Evolutionary conservation across 2,888 invertebrate species (phyloP), one percentile per base, ranked within the genome.

Genomic region (Ichneumon xanthorius): DNA sequence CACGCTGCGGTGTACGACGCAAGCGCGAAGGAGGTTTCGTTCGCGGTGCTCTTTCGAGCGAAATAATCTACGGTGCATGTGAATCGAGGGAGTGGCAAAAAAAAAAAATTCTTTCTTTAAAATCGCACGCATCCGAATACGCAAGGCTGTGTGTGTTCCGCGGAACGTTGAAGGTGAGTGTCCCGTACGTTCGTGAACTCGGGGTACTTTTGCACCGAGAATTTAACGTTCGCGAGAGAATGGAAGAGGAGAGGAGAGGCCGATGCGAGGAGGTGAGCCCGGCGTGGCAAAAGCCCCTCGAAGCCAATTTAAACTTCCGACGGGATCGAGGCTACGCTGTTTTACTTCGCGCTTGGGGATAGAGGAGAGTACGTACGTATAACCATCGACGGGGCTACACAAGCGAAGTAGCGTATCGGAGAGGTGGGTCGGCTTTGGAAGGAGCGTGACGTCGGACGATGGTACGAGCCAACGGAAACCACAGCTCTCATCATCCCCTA

Each of bases 291-390:
- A 76, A 82, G 76, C 82, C 26, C 76, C 82, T 82, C 82, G 76
- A 82, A 77, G 76, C 82, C 82, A 82, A 82, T 82, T 82, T 82
- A 82, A 82, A 82, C 63, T 82, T 82, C 76, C 82, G 82, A 82
- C 82, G 76, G 70, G 70, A 63, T 82, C 82, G 33, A 76, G 19
- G 48, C 55, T 63, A 63, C 63, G 63, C 53, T 63, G 76, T 76
- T 71, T 76, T 75, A 75, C 80, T 58, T 75, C 67, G 50, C 68
- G 70, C 61, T 73, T 40, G 4, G 53, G 63, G 63, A 70, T 55
- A 11, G 33, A 40, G 45, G 5, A 37, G 63, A n/a, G 37, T 61
- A 37, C 58, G 58, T 73, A 61, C n/a, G 45, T 72, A 72, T 40
- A 37, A 37, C 22, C n/a, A 50, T 26, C 70, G 70, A 50, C 22